Evolutionary conservation across 2,888 invertebrate genomes (phyloP), one percentile per base, ranked within the genome.

Genomic region (Podabrus alpinus): DNA sequence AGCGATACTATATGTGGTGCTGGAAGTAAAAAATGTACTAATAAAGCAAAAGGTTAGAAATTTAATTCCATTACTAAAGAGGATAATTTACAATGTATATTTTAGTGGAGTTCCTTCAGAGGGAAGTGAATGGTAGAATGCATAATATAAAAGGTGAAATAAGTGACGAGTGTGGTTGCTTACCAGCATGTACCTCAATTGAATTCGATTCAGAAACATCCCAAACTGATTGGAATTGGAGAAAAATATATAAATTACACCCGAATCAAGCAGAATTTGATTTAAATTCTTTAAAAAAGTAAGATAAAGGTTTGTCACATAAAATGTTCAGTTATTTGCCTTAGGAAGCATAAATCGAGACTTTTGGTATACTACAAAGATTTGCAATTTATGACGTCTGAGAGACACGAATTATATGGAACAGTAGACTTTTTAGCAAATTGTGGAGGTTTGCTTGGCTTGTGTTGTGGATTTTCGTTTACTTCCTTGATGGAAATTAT

Each of bases 311-410:
- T 29, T 29, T n/a, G 13, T 13, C 5, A 3, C 13, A 1, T n/a
- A n/a, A 29, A 13, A n/a, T n/a, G n/a, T n/a, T n/a, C n/a, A n/a
- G n/a, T n/a, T n/a, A 13, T n/a, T 29, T 29, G 5, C 13, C 13
- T 1, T 71, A 83, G 83, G 24, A 75, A 73, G 7, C 85, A 88
- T 79, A 87, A 88, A 83, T 88, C 92, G 0, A 90, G 91, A 2
- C 88, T 92, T 11, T 89, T 17, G 7, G 29, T 94, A 66, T 93
- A 92, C 87, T 93, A 93, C 87, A 93, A 93, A 84, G 93, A 94
- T 82, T 90, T 91, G 3, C 88, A 89, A 60, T 91, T 89, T 79
- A 87, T 90, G 45, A 88, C 90, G 0, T 89, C 89, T 69, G 88
- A 88, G 71, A 87, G 91, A 10, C 89, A 90, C 61, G 91, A 91